Percentiles rank a stretch among this genome's conserved stretches.
These are phyloP conservation scores for Caenorhabditis angaria DNA, from an alignment of 2,888 invertebrate species.

Conservation along the genomic window DNA sequence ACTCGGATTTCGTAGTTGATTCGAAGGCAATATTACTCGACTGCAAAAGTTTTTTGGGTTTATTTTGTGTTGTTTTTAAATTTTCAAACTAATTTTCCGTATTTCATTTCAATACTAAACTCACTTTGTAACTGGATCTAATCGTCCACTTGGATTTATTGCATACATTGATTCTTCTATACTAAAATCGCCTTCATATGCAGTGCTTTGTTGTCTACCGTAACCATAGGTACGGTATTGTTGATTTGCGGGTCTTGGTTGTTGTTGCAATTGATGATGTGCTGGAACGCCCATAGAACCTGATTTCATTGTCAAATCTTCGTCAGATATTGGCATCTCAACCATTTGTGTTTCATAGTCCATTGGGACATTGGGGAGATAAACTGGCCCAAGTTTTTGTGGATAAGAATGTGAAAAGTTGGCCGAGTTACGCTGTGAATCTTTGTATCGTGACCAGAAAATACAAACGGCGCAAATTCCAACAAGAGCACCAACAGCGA, in stretches of 20 bases:
- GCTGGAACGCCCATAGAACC: conserved; percentile 56
- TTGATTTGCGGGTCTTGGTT: conserved; percentile 24
- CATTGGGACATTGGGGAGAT: conserved; percentile 47
- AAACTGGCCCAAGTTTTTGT: conserved; percentile 59
- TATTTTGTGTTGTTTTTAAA: not conserved
- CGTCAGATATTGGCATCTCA: conserved; percentile 71
- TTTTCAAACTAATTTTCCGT: not conserved
- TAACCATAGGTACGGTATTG: conserved; percentile 52
- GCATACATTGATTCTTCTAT: conserved; percentile 72
- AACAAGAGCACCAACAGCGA: conserved; percentile 63
- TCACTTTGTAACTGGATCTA: conserved; percentile 66
- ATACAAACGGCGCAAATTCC: conserved; percentile 64
- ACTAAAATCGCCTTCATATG: conserved; percentile 70
- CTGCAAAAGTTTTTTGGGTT: conserved; percentile 28
- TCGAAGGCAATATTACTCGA: conserved; percentile 50
- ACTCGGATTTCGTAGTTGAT: conserved; percentile 47
- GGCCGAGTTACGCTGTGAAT: conserved; percentile 43
- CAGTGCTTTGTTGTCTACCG: conserved; percentile 44
- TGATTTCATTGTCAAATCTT: conserved; percentile 65
- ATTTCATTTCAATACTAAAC: conserved; percentile 17
- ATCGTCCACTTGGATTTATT: conserved; percentile 63
- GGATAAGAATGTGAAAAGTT: conserved; percentile 50
- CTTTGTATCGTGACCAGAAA: conserved; percentile 57
- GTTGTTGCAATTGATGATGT: too few species aligned
- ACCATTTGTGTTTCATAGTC: conserved; percentile 62